Conservation (phyloP, 92 coral and sea anemone genomes). For the Porites lobata region DNA sequence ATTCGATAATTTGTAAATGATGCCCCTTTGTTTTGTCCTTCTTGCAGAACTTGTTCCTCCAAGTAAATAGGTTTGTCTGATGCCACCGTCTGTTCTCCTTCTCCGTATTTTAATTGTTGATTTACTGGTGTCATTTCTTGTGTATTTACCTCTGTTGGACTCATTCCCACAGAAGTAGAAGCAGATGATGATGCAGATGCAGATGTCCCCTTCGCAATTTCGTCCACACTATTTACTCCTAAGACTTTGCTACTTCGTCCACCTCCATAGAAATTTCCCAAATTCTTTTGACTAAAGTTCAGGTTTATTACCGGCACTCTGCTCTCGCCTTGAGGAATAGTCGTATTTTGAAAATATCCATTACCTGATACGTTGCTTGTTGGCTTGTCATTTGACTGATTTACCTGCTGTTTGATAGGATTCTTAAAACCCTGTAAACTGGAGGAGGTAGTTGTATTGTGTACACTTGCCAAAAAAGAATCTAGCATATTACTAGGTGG, state of each 20-base stretch:
- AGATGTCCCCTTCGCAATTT: no score
- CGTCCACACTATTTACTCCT: background rate
- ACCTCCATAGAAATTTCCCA: background rate
- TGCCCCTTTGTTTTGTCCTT: background rate
- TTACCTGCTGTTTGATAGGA: background rate
- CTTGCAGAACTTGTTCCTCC: background rate
- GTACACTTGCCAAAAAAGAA: slow-evolving; percentile 2
- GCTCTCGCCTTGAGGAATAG: background rate
- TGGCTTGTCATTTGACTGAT: background rate
- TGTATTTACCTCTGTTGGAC: no score
- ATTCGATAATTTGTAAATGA: background rate
- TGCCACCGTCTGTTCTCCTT: background rate
- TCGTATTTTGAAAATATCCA: background rate
- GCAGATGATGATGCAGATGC: no score
- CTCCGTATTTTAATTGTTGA: background rate
- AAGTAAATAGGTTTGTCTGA: background rate
- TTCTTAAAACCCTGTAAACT: background rate
- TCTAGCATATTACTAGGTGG: background rate
- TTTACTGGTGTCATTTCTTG: background rate
- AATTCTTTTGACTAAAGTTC: background rate
- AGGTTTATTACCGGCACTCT: no score
- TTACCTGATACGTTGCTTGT: background rate
- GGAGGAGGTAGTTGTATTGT: background rate
- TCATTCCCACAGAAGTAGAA: background rate
- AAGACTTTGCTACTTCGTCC: background rate